A percentile compares a stretch with the other conserved stretches of the same genome.
Conservation (phyloP, 2,888 invertebrate species). For the Archips crataeganus region DNA sequence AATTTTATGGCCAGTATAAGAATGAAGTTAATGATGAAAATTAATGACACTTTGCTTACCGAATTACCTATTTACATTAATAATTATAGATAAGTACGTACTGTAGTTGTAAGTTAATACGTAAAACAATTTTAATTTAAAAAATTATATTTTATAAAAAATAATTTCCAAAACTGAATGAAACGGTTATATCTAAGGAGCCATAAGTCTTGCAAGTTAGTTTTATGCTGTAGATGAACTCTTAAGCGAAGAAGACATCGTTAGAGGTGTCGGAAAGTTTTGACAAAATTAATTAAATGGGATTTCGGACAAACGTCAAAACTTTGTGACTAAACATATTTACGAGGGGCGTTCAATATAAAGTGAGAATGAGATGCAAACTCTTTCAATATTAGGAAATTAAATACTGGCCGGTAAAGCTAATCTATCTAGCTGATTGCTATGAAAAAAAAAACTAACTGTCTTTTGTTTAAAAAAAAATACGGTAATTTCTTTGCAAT, state of each 20-base stretch:
- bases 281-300: slow-evolving; percentile 56
- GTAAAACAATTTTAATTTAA: background rate
- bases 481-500: no score
- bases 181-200: slow-evolving; percentile 49
- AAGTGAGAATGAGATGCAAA: no score
- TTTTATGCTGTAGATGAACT: slow-evolving; percentile 59
- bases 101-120: slow-evolving; percentile 22
- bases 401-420: no score
- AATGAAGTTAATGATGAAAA: no score
- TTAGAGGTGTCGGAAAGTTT: slow-evolving; percentile 67
- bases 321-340: slow-evolving; percentile 36
- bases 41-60: no score
- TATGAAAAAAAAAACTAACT: no score
- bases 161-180: slow-evolving; percentile 44
- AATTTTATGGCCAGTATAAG: no score
- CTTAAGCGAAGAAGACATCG: slow-evolving; percentile 63
- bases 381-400: no score
- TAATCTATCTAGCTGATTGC: no score
- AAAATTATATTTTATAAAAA: no score
- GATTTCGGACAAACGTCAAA: slow-evolving; percentile 48
- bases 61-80: background rate
- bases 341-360: no score
- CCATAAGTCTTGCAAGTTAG: slow-evolving; percentile 55
- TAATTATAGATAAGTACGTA: background rate
- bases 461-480: no score